phyloP scores from a whole-genome alignment of 2,113 vertebrate species.

The Eudyptes chrysolophus region DNA sequence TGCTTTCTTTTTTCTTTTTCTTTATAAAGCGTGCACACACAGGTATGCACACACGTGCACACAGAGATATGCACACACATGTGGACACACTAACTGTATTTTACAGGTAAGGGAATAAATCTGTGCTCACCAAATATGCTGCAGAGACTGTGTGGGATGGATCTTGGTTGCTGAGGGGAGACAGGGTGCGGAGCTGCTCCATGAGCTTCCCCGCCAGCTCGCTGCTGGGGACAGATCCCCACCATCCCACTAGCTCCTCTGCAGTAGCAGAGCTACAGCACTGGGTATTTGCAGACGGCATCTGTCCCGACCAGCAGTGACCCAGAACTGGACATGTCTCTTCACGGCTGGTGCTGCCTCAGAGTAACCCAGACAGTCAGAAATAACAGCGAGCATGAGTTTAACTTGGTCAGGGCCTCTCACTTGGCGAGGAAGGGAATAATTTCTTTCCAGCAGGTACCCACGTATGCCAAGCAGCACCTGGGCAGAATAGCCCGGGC shows the following conservation, averaged over 20 bases:
- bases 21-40: too few species aligned
- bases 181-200: neutral
- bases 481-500: neutral
- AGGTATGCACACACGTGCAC: too few species aligned
- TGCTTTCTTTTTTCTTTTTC: neutral
- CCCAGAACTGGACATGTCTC: neutral
- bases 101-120: neutral
- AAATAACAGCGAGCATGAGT: neutral
- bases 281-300: fast-evolving
- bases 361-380: neutral
- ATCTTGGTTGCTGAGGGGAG: too few species aligned
- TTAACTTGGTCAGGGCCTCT: neutral
- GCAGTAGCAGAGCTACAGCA: too few species aligned
- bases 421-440: neutral
- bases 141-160: neutral
- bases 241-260: neutral
- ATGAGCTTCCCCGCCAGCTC: too few species aligned
- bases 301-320: neutral
- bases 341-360: neutral
- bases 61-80: neutral
- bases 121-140: neutral
- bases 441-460: neutral
- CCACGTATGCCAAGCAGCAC: neutral
- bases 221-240: neutral
- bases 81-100: too few species aligned